Conservation (phyloP, 2,113 vertebrate species). For the Ptilorrhoa leucosticta region DNA sequence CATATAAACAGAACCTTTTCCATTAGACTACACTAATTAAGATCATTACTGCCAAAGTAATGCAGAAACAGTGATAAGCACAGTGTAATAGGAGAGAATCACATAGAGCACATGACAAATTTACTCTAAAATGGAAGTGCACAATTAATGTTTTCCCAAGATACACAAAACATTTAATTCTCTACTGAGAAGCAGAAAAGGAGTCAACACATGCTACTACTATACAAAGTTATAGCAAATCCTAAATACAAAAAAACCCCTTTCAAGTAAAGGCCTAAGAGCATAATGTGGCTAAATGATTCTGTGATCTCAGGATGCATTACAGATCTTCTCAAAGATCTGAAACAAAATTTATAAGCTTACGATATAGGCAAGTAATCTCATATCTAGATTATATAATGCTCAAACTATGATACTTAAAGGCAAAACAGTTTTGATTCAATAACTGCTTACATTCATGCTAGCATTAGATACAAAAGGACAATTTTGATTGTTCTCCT, state of each 20-base stretch:
- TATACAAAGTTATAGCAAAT: neutral
- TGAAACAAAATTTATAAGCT: neutral
- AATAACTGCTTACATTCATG: neutral
- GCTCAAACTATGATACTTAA: neutral
- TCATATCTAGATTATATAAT: neutral
- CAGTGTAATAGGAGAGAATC: neutral
- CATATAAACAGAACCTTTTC: neutral
- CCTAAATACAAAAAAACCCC: neutral
- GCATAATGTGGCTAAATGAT: neutral
- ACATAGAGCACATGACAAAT: neutral
- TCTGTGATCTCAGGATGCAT: neutral
- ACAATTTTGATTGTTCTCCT: neutral
- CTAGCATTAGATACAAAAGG: neutral
- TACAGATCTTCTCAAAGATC: neutral
- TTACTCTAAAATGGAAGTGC: neutral
- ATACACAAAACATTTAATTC: neutral
- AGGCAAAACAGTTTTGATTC: neutral
- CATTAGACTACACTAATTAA: slow-evolving; percentile 3
- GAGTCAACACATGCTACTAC: neutral
- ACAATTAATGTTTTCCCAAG: neutral
- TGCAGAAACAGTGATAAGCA: neutral
- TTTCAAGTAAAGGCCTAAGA: neutral
- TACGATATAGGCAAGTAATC: neutral
- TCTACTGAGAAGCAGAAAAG: neutral
- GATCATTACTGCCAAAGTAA: neutral